A percentile compares a stretch with the other conserved stretches of the same genome.
Conservation (phyloP, 2,888 invertebrate species). For the Ptychoptera contaminata region DNA sequence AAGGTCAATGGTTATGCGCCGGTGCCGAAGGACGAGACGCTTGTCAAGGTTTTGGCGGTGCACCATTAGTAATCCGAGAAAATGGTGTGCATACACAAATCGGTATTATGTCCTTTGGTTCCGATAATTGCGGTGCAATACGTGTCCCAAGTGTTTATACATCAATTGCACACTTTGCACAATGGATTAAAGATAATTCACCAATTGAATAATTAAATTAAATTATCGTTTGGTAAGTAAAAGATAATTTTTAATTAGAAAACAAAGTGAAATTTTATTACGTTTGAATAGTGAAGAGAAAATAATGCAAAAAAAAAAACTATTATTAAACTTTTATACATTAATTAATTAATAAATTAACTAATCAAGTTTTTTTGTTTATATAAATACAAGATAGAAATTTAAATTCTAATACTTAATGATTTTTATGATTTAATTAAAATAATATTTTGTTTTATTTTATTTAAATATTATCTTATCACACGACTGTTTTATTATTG, state of each 20-base stretch:
- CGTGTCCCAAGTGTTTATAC: slow-evolving; percentile 66
- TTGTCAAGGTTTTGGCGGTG: slow-evolving; percentile 66
- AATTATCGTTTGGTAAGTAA: not conserved
- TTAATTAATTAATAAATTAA: too few relatives aligned
- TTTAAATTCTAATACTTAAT: too few relatives aligned
- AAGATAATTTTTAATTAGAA: not conserved
- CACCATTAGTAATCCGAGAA: slow-evolving; percentile 48
- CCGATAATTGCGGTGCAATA: slow-evolving; percentile 56
- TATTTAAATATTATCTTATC: too few relatives aligned
- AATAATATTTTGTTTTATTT: too few relatives aligned
- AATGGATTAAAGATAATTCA: slow-evolving; percentile 60
- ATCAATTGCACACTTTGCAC: slow-evolving; percentile 53
- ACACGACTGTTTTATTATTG: too few relatives aligned
- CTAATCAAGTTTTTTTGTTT: too few relatives aligned
- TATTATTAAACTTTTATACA: too few relatives aligned
- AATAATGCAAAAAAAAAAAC: too few relatives aligned
- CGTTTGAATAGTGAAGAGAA: too few relatives aligned
- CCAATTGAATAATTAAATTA: slow-evolving; percentile 27
- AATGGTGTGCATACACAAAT: slow-evolving; percentile 51
- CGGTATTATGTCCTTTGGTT: slow-evolving; percentile 66
- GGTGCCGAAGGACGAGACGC: slow-evolving; percentile 65
- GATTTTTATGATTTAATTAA: too few relatives aligned
- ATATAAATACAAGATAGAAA: too few relatives aligned
- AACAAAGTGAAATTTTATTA: not conserved
- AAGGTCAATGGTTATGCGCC: slow-evolving; percentile 51